These are phyloP conservation scores for Tetranychus piercei DNA, from an alignment of 2,888 invertebrate genomes.

Conservation along the genomic window DNA sequence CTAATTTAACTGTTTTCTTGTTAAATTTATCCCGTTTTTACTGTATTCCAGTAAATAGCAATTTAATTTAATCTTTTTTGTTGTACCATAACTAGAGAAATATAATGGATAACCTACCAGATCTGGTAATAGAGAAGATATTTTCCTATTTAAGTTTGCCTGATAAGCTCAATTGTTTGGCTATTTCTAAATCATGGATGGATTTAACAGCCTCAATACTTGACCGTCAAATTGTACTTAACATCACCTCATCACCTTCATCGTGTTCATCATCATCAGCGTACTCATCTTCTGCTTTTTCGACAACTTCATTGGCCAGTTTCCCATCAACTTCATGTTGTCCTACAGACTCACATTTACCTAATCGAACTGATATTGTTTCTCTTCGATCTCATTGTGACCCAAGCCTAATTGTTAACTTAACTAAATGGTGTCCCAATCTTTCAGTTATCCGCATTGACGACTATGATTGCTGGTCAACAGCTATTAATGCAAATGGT, in stretches of 20 bases:
- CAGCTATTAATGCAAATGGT: not conserved
- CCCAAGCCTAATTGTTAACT: not conserved
- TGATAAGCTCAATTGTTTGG: not conserved
- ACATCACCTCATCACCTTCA: not conserved
- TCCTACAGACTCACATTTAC: not conserved
- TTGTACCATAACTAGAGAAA: no score
- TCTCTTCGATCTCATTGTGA: not conserved
- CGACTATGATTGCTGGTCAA: not conserved
- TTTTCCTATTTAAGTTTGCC: not conserved
- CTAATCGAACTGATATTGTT: not conserved
- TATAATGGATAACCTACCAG: not conserved
- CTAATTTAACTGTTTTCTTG: not conserved
- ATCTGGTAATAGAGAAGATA: not conserved
- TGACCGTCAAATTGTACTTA: not conserved
- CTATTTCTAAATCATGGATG: not conserved
- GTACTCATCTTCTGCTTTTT: not conserved
- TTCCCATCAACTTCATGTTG: not conserved
- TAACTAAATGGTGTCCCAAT: not conserved
- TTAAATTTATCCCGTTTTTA: not conserved
- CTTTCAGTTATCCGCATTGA: not conserved
- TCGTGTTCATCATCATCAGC: not conserved
- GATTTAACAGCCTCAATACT: not conserved
- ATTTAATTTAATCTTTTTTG: no score
- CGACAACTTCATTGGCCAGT: not conserved
- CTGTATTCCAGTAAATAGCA: no score